Percentiles rank a stretch among this genome's conserved stretches.
These are phyloP conservation scores for Alauda arvensis DNA, from an alignment of 2,797 vertebrate species.

Conservation along the genomic window DNA sequence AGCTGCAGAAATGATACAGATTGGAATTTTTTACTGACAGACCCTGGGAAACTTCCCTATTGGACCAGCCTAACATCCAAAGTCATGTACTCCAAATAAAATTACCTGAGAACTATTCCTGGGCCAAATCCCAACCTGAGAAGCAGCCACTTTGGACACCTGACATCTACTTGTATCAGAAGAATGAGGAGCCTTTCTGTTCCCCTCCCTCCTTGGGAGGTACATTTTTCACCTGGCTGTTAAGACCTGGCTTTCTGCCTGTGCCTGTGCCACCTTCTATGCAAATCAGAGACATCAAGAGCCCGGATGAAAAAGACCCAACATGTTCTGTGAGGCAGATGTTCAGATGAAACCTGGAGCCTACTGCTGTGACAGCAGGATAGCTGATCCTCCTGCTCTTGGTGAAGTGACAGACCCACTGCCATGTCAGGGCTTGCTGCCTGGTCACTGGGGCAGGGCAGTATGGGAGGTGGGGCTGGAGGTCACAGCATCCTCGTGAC, in stretches of 20 bases:
- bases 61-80: background rate
- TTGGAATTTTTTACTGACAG: background rate
- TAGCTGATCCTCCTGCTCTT: accelerated
- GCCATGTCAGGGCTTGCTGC: background rate
- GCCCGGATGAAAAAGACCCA: background rate
- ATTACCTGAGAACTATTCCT: background rate
- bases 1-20: background rate
- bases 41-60: background rate
- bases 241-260: background rate
- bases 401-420: background rate
- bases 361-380: background rate
- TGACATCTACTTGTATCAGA: background rate
- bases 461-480: background rate
- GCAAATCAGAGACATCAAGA: background rate
- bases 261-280: background rate
- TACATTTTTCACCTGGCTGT: background rate
- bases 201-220: background rate
- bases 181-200: background rate
- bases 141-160: background rate
- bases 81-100: background rate
- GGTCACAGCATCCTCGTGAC: background rate
- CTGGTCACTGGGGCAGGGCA: background rate
- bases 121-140: background rate
- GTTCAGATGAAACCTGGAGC: background rate
- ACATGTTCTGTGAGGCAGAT: accelerated